Conservation (phyloP, 2,113 vertebrate species). For the Cinclus mexicanus region DNA sequence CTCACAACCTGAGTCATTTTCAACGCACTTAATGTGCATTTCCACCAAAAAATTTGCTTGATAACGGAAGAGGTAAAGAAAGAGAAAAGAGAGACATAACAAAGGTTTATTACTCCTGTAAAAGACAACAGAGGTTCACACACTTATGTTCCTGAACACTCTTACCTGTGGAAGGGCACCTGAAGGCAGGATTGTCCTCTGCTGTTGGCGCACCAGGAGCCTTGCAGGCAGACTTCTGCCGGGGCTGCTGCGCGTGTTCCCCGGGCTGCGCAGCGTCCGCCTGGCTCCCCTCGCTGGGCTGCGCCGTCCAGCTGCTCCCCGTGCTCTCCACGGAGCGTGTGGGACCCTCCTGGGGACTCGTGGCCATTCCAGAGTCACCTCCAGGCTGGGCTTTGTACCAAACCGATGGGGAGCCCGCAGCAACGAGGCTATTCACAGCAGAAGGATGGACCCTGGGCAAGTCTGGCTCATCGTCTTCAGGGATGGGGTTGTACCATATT, state of each 20-base stretch:
- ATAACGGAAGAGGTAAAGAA: background rate
- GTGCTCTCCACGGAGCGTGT: background rate
- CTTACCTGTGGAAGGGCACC: slow-evolving; percentile 80
- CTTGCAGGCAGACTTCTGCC: slow-evolving; percentile 76
- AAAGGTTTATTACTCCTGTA: background rate
- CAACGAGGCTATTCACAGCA: slow-evolving; percentile 3
- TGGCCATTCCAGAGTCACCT: slow-evolving; percentile 1
- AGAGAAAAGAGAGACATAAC: background rate
- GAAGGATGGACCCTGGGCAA: background rate
- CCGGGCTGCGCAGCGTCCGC: slow-evolving; percentile 62
- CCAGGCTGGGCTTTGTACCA: slow-evolving; percentile 56
- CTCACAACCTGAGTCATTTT: background rate
- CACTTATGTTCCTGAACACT: background rate
- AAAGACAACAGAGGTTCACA: background rate
- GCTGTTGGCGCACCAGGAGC: background rate
- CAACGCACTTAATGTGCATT: background rate
- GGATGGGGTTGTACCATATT: slow-evolving; percentile 99
- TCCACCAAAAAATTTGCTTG: background rate
- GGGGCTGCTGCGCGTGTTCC: slow-evolving; percentile 74
- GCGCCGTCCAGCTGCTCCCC: background rate
- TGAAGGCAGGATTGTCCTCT: slow-evolving; percentile 76
- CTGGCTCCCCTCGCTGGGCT: slow-evolving; percentile 54
- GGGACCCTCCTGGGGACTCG: background rate
- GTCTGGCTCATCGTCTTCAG: slow-evolving; percentile 87
- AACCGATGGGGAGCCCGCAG: slow-evolving; percentile 5